Percentiles rank a stretch among this genome's conserved stretches.
Evolutionary conservation across 2,797 vertebrate genomes (phyloP).

Genomic region (Coregonus ussuriensis): DNA sequence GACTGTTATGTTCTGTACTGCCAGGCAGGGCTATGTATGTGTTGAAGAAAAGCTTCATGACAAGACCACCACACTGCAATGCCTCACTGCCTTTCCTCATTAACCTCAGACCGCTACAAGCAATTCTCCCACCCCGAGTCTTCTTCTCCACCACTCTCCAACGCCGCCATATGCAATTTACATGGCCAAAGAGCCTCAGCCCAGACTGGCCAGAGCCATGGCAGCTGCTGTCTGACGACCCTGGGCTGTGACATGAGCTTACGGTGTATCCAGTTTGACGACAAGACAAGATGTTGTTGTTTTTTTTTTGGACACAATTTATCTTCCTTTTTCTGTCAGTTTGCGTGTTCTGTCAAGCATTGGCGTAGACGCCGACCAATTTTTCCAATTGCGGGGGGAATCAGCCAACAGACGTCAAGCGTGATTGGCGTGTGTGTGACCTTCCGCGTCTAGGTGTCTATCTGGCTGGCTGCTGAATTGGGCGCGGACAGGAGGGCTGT

Average conservation of each 20-base stretch:
- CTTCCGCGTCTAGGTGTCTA: conserved; percentile 13
- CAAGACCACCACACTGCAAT: neutral
- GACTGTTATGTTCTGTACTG: neutral
- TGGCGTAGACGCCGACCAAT: neutral
- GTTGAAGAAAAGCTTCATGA: neutral
- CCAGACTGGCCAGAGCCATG: neutral
- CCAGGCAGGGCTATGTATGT: neutral
- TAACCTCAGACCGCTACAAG: neutral
- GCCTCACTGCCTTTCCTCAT: conserved; percentile 3
- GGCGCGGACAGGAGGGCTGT: conserved; percentile 13
- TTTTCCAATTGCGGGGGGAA: neutral
- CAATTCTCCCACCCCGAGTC: neutral
- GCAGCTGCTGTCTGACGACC: neutral
- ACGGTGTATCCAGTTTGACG: neutral
- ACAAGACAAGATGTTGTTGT: neutral
- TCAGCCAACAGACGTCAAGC: neutral
- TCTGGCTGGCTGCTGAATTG: neutral
- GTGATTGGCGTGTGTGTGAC: neutral
- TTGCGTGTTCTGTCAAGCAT: neutral
- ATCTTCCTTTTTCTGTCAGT: neutral
- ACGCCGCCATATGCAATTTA: neutral
- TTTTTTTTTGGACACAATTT: neutral
- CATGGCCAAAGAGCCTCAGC: neutral
- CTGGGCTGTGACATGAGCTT: neutral
- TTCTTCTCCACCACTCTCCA: neutral